Evolutionary conservation across 2,888 invertebrate genomes (phyloP), one percentile per base, ranked within the genome.

Genomic region (Clunio marinus): DNA sequence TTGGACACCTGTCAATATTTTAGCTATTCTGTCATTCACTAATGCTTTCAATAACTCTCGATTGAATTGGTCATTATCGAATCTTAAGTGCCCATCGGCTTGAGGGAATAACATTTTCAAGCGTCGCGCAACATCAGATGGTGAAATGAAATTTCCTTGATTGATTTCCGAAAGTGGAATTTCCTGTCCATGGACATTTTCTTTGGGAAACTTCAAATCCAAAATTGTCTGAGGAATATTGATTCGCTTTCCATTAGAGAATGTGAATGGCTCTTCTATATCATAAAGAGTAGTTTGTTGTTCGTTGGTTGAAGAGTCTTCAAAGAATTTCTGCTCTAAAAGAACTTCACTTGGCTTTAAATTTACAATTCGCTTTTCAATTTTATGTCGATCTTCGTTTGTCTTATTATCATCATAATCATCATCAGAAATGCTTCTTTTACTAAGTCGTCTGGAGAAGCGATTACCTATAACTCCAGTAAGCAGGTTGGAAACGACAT

Each of bases 71-170:
- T 77, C 74, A 32, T 75, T 76, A 73, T 81, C 81, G 69, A 82
- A 76, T 72, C 78, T 77, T 46, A 83, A 73, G 72, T 82, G 78
- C 41, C 81, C 82, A 2, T 81, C 82, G 78, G 72, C 46, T 25
- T 81, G 81, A 2, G 83, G 83, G 71, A 83, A 83, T 58, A 82
- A 78, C 71, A 80, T 77, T 68, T 75, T 73, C 5, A 74, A 73
- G 10, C 74, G 22, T 15, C 35, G 27, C 35, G 32, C 66, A 24
- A 66, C 32, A 32, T 66, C 66, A 1, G 66, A 17, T 13, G 66
- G 28, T 22, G 66, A 55, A 1, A 66, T n/a, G 5, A 22, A 22
- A 20, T 28, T 66, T 55, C 35, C 66, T 20, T 66, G 3, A 55
- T 55, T 66, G 1, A 41, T 37, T 65, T 22, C 46, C 17, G 17